These are phyloP conservation scores for Pipa parva DNA, from an alignment of 2,113 vertebrate species.

Conservation along the genomic window DNA sequence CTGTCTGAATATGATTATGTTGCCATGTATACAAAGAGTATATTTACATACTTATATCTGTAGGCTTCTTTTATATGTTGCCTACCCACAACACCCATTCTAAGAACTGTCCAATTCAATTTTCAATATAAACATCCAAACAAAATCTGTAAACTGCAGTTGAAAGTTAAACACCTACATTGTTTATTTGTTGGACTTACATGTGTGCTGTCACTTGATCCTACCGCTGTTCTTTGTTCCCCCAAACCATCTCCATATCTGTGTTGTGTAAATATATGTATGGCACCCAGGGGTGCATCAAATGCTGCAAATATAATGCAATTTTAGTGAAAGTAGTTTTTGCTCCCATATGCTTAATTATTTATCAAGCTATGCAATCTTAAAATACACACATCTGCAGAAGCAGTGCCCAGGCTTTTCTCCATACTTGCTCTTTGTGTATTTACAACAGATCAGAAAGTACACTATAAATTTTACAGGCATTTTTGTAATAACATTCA, in stretches of 20 bases:
- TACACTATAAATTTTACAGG: no score
- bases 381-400: not conserved
- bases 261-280: not conserved
- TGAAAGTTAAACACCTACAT: not conserved
- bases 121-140: not conserved
- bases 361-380: slow-evolving; percentile 1
- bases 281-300: not conserved
- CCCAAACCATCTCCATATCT: not conserved
- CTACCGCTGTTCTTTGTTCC: not conserved
- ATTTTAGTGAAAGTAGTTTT: not conserved
- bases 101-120: not conserved
- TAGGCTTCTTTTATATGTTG: not conserved
- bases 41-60: slow-evolving; percentile 6
- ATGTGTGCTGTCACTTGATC: not conserved
- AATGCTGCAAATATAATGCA: not conserved
- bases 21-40: not conserved
- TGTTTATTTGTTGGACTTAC: not conserved
- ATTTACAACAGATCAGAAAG: not conserved
- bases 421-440: no score
- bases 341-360: not conserved
- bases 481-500: no score
- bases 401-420: not conserved
- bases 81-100: not conserved
- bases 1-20: slow-evolving; percentile 1
- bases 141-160: not conserved